Evolutionary conservation across 2,797 vertebrate genomes (phyloP).

Genomic region (Clarias platycephalus): DNA sequence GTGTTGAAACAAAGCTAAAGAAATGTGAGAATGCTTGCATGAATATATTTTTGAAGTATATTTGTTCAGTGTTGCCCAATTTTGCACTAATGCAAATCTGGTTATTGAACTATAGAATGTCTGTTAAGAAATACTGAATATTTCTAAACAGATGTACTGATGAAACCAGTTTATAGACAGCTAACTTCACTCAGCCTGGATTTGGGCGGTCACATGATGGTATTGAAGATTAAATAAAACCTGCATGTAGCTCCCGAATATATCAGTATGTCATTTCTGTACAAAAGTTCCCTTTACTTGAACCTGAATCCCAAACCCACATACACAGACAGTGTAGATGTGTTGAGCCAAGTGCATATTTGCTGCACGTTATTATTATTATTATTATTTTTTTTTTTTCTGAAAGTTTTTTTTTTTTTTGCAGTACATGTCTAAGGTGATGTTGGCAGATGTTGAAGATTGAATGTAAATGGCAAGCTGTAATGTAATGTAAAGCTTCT

Average conservation of each 20-base stretch:
- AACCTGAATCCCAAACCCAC: conserved; percentile 9
- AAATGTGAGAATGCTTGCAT: background rate
- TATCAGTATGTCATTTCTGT: background rate
- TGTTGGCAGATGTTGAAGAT: conserved; percentile 32
- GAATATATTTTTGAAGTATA: background rate
- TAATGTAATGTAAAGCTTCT: conserved; percentile 24
- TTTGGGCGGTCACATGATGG: background rate
- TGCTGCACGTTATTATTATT: conserved; percentile 20
- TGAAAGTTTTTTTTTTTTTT: conserved; percentile 30
- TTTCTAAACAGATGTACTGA: too few species aligned
- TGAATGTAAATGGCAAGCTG: conserved; percentile 52
- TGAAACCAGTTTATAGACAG: background rate
- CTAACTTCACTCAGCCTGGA: background rate
- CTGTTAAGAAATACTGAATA: background rate
- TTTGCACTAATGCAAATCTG: background rate
- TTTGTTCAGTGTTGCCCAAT: background rate
- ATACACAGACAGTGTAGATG: background rate
- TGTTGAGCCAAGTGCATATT: conserved; percentile 25
- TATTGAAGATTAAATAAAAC: background rate
- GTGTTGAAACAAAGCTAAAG: background rate
- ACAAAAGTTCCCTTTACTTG: background rate
- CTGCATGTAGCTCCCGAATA: conserved; percentile 19
- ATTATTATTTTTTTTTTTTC: background rate
- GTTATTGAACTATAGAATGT: background rate
- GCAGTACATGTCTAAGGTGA: conserved; percentile 22